Percentiles rank a stretch among this genome's conserved stretches.
Evolutionary conservation across 2,797 vertebrate genomes (phyloP).

Genomic region (Hemitrygon akajei): DNA sequence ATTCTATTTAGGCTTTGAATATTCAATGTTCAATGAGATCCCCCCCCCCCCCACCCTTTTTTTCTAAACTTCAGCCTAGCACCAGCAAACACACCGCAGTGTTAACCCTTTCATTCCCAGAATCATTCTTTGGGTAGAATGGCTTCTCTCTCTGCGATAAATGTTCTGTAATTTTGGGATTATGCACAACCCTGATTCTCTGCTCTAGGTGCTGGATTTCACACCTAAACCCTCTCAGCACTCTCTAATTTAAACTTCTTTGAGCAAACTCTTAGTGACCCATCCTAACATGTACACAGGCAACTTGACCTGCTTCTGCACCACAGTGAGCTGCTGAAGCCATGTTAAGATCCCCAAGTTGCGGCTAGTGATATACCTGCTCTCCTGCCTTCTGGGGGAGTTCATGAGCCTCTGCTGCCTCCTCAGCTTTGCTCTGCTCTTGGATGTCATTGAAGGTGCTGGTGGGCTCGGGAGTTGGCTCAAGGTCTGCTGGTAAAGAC

Average conservation of each 20-base stretch:
- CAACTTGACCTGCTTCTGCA: neutral
- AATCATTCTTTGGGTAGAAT: neutral
- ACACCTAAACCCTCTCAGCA: neutral
- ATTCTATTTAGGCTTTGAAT: too few relatives aligned
- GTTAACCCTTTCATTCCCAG: too few relatives aligned
- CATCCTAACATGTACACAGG: neutral
- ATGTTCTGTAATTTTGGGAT: neutral
- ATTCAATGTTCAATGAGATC: too few relatives aligned
- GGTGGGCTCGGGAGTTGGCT: neutral
- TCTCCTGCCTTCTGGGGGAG: neutral
- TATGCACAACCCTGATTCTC: neutral
- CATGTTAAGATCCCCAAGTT: neutral
- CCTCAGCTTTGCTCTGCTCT: neutral
- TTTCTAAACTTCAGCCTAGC: too few relatives aligned
- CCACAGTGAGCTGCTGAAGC: neutral
- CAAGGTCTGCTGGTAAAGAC: neutral
- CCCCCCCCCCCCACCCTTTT: too few relatives aligned
- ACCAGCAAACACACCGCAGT: too few relatives aligned
- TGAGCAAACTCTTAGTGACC: neutral
- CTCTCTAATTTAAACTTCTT: neutral
- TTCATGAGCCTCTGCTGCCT: neutral
- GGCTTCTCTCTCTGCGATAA: neutral
- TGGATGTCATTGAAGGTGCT: neutral
- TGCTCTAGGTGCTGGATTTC: neutral
- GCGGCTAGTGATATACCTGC: neutral